These are phyloP conservation scores for Aleiodes alternator DNA, from an alignment of 2,888 invertebrate species.

Conservation along the genomic window DNA sequence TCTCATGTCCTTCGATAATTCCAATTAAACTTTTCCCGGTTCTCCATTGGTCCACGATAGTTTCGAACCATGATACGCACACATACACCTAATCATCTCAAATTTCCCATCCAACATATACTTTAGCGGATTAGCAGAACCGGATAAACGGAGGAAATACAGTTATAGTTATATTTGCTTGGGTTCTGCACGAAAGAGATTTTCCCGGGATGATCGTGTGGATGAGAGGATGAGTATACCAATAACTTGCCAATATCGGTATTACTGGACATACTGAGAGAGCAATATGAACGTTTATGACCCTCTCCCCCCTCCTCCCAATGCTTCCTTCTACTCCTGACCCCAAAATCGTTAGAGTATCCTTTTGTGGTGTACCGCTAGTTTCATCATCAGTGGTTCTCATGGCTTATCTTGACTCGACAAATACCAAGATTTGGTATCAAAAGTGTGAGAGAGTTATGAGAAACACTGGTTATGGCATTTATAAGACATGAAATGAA, in stretches of 20 bases:
- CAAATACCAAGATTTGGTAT: not conserved
- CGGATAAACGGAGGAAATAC: conserved; percentile 52
- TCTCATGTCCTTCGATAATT: conserved; percentile 59
- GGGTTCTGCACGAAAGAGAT: conserved; percentile 35
- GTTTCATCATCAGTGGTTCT: conserved; percentile 18
- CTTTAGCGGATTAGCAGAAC: conserved; percentile 66
- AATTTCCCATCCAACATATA: conserved; percentile 48
- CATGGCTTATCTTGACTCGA: conserved; percentile 12
- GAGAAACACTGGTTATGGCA: conserved; percentile 61
- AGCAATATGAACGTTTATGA: conserved; percentile 75
- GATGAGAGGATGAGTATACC: conserved; percentile 60
- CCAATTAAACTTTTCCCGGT: conserved; percentile 68
- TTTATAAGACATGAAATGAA: conserved; percentile 66
- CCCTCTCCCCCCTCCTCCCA: conserved; percentile 57
- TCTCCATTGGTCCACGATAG: conserved; percentile 20
- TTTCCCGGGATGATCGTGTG: conserved; percentile 56
- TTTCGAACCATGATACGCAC: conserved; percentile 23
- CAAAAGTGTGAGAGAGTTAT: conserved; percentile 25
- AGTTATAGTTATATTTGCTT: not conserved
- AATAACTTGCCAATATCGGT: conserved; percentile 75
- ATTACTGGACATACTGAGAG: conserved; percentile 71
- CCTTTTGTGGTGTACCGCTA: conserved; percentile 39
- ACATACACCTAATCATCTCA: conserved; percentile 33
- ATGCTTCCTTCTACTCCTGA: conserved; percentile 15
- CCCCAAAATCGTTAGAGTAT: conserved; percentile 28